Evolutionary conservation across 2,888 invertebrate species (phyloP), one percentile per base, ranked within the genome.

Genomic region (Mythimna lalbum): DNA sequence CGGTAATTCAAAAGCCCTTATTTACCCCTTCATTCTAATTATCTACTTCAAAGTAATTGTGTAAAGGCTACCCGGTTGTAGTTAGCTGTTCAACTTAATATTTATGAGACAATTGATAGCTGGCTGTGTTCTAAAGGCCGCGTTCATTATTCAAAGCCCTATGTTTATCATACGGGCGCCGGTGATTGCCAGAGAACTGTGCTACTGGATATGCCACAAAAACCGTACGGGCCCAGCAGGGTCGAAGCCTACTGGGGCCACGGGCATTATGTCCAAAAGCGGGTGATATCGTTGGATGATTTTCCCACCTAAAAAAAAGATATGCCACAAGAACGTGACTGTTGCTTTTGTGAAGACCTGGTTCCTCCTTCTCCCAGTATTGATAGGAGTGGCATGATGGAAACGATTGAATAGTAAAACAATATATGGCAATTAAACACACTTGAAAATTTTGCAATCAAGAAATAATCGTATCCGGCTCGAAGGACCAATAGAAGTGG

Each of bases 101-200:
- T 83, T 83, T 64, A 80, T 76, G 67, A 76, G 67, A 70, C 72
- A 64, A 75, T 69, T 80, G 80, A 83, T 78, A 69, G 77, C 63
- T 68, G 52, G 63, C 39, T 68, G 64, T 59, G 67, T 65, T 73
- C 63, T 73, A 73, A 73, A 73, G 80, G 66, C 69, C 57, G 61
- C 56, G 19, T 74, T 62, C 52, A 82, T 82, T 81, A 82, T 81
- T 82, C 71, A 82, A 43, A 43, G 57, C 9, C n/a, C 56, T 19
- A 57, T 82, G 75, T 74, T 82, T 82, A 79, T 79, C 71, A 71
- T 79, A 69, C 65, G 79, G 74, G 82, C 55, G 57, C 56, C 62
- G 57, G 61, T 66, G 66, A 82, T 78, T 74, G 33, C 27, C 63
- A 52, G 2, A 6, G 36, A 72, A 33, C 31, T 14, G 21, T 47